phyloP scores from a whole-genome alignment of 2,113 vertebrate genomes.

The Bolborhynchus lineola region DNA sequence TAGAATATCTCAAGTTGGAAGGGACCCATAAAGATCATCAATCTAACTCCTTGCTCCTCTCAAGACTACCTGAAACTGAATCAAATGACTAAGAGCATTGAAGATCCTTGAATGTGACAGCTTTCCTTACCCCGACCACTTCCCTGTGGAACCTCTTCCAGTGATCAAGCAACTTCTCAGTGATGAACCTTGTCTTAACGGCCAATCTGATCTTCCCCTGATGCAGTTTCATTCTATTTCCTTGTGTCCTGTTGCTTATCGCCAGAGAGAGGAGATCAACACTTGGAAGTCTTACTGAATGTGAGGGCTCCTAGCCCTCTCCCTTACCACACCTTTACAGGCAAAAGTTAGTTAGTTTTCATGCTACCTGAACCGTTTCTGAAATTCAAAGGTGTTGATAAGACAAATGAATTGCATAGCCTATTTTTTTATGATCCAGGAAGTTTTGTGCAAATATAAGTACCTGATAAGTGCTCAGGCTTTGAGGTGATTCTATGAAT shows the following conservation, averaged over 20 bases:
- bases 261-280: neutral
- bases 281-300: neutral
- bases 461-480: neutral
- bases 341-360: neutral
- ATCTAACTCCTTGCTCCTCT: neutral
- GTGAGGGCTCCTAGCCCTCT: neutral
- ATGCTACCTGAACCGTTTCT: neutral
- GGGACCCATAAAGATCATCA: neutral
- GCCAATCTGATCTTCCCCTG: neutral
- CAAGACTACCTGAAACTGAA: neutral
- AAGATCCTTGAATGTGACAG: neutral
- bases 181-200: neutral
- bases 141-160: neutral
- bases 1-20: neutral
- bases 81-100: too few relatives aligned
- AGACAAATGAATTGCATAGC: neutral
- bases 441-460: neutral
- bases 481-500: neutral
- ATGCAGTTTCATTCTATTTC: fast-evolving
- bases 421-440: neutral
- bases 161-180: fast-evolving
- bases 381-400: neutral
- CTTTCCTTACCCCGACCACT: neutral
- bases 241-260: fast-evolving
- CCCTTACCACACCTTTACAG: neutral